phyloP scores from a whole-genome alignment of 2,113 vertebrate species.

The Hystrix brachyura region DNA sequence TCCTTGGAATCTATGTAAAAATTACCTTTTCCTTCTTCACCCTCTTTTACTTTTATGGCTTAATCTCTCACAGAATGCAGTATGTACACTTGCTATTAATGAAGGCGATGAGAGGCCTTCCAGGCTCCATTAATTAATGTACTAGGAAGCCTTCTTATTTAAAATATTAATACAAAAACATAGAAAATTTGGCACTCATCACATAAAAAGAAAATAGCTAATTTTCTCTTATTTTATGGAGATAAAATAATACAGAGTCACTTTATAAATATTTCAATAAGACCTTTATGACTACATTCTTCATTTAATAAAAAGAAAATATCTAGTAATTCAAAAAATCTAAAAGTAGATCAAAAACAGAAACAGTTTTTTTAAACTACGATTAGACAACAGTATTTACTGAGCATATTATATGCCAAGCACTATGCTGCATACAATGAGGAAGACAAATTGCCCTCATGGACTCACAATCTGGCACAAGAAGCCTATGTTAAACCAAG shows the following conservation, averaged over 20 bases:
- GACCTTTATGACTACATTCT: background rate
- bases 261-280: constrained; percentile 38
- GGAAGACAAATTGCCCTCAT: background rate
- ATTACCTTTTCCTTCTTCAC: background rate
- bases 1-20: constrained; percentile 35
- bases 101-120: background rate
- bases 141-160: constrained; percentile 17
- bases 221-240: background rate
- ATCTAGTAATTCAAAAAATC: constrained; percentile 18
- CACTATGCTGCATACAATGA: background rate
- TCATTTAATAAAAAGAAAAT: constrained; percentile 19
- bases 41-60: constrained; percentile 16
- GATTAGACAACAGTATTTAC: background rate
- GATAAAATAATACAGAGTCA: background rate
- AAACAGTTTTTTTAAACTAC: background rate
- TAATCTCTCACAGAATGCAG: background rate
- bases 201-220: constrained; percentile 7
- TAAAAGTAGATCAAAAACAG: background rate
- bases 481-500: background rate
- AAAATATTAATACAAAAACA: background rate
- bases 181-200: background rate
- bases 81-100: background rate
- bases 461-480: background rate
- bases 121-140: background rate
- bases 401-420: background rate